phyloP scores from a whole-genome alignment of 2,888 invertebrate species.

The Microctonus aethiopoides region DNA sequence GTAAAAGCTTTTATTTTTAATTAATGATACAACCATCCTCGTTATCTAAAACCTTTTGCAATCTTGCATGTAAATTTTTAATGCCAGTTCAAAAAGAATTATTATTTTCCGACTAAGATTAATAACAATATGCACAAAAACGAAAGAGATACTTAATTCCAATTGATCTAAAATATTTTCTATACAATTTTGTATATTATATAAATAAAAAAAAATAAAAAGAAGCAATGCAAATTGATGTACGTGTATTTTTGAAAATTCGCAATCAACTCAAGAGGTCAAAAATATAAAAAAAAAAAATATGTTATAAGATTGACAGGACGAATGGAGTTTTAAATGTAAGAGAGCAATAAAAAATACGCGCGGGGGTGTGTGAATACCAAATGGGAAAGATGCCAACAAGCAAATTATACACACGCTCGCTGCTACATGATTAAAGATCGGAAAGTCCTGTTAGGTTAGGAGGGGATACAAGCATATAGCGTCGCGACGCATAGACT shows the following conservation, averaged over 20 bases:
- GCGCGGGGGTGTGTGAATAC: slow-evolving; percentile 62
- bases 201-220: too few relatives aligned
- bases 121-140: too few relatives aligned
- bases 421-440: slow-evolving; percentile 47
- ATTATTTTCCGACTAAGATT: too few relatives aligned
- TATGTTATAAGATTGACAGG: not conserved
- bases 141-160: too few relatives aligned
- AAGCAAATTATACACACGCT: slow-evolving; percentile 22
- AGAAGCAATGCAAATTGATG: not conserved
- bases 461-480: slow-evolving; percentile 68
- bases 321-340: not conserved
- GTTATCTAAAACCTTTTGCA: too few relatives aligned
- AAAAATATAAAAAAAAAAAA: not conserved
- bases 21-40: too few relatives aligned
- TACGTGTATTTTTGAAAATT: not conserved
- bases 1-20: too few relatives aligned
- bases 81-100: too few relatives aligned
- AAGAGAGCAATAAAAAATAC: not conserved
- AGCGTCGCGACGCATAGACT: slow-evolving; percentile 68
- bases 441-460: slow-evolving; percentile 47
- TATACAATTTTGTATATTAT: too few relatives aligned
- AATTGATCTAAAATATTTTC: too few relatives aligned
- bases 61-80: too few relatives aligned
- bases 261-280: not conserved
- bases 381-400: slow-evolving; percentile 60